Conservation (phyloP, 1,140 invertebrate genomes). For the Euglossa dilemma region DNA sequence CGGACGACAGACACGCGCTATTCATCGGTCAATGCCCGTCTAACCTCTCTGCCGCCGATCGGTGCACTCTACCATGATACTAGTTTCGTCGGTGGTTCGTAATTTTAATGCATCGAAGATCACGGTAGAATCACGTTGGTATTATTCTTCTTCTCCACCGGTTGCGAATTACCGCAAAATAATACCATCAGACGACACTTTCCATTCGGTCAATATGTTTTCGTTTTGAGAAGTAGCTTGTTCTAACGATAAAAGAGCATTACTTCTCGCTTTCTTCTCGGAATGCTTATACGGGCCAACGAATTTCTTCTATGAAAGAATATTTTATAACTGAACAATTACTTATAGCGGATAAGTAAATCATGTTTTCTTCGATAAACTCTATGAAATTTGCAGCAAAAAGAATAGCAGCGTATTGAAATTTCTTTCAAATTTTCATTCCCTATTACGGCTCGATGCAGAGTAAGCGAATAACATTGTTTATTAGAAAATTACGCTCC, state of each 20-base stretch:
- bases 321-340: neutral
- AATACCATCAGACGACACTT: neutral
- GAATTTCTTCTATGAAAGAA: neutral
- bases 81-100: neutral
- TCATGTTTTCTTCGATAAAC: conserved; percentile 12
- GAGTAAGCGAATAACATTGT: neutral
- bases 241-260: neutral
- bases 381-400: neutral
- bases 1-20: conserved; percentile 44
- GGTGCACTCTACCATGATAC: neutral
- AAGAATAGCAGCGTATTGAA: neutral
- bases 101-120: neutral
- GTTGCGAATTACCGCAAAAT: neutral
- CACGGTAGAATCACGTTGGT: neutral
- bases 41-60: conserved; percentile 51
- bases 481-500: conserved; percentile 35
- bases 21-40: conserved; percentile 64
- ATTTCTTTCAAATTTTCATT: conserved; percentile 1
- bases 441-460: neutral
- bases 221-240: neutral
- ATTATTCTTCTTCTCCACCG: neutral
- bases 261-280: neutral
- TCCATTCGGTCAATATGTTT: neutral
- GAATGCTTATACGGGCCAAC: neutral
- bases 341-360: neutral